Base-by-base conservation (phyloP, 2,888 invertebrate species). In the Biston betularia region DNA sequence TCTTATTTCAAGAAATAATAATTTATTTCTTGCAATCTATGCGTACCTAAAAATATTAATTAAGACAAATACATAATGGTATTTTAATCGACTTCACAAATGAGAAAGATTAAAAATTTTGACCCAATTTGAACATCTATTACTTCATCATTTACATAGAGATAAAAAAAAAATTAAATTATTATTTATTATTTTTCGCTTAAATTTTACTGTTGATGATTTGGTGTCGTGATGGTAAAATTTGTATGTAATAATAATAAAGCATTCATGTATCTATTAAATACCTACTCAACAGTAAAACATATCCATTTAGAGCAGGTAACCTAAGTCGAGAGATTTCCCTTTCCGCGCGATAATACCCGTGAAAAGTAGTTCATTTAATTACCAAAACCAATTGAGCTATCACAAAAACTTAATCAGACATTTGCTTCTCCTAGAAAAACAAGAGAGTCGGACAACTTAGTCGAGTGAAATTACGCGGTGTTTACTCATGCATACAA, bases 401-500 rank as follows among this genome's bases (percentile, higher is more conserved):
- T 34, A 24, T 35, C 42, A 49, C 57, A 58, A 58, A 58, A 58
- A 58, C 49, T 42, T 40, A 58, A 58, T 49, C 58, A 49, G 24
- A 24, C 49, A 35, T 48, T 58, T 50, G 40, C 40, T 33, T 49
- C 58, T 56, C 45, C 24, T 42, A 12, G 49, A 58, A 58, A 58
- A 58, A 57, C 57, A 63, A 62, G 53, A 45, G 56, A 65, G 33
- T 56, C 56, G 34, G 48, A 34, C 14, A 5, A 40, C 44, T 52
- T 52, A 38, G 14, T 12, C 15, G 50, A 50, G 59, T 44, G 44
- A 65, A 50, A 57, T 67, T 49, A 50, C 54, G 44, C 54, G 38
- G 57, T 63, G 55, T 15, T 57, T 65, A 52, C 14, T 64, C 55
- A 62, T 42, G 44, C 57, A 48, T 61, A 34, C 40, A 59, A 54